phyloP scores from a whole-genome alignment of 2,888 invertebrate genomes.

The Gymnocheta viridis region DNA sequence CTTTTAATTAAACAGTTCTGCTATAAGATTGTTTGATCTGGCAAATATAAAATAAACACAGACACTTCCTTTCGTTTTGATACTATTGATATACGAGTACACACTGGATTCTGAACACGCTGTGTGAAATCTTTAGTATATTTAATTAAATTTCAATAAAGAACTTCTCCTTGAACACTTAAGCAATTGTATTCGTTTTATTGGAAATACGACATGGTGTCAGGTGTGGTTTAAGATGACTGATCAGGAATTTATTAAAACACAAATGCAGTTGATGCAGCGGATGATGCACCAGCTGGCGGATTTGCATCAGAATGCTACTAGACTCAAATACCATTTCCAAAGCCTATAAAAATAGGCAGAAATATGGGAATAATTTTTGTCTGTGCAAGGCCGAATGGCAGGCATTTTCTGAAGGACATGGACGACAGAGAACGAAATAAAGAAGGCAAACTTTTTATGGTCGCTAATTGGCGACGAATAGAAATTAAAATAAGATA shows the following conservation, averaged over 20 bases:
- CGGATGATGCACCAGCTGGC: constrained; percentile 16
- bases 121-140: no score
- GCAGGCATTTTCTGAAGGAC: constrained; percentile 13
- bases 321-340: constrained; percentile 9
- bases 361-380: constrained; percentile 30
- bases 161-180: no score
- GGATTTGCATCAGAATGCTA: not conserved
- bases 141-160: no score
- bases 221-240: not conserved
- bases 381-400: not conserved
- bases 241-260: not conserved
- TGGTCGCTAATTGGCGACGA: constrained; percentile 35
- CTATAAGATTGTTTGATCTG: no score
- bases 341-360: no score
- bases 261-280: constrained; percentile 19
- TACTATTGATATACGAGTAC: no score
- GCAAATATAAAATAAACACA: no score
- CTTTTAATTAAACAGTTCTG: no score
- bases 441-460: constrained; percentile 10
- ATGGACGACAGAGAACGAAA: not conserved
- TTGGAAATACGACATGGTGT: no score
- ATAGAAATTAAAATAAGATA: constrained; percentile 7
- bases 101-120: no score
- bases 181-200: no score
- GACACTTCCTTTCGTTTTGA: no score